phyloP scores from a whole-genome alignment of 2,113 vertebrate species.

The Fregetta grallaria region DNA sequence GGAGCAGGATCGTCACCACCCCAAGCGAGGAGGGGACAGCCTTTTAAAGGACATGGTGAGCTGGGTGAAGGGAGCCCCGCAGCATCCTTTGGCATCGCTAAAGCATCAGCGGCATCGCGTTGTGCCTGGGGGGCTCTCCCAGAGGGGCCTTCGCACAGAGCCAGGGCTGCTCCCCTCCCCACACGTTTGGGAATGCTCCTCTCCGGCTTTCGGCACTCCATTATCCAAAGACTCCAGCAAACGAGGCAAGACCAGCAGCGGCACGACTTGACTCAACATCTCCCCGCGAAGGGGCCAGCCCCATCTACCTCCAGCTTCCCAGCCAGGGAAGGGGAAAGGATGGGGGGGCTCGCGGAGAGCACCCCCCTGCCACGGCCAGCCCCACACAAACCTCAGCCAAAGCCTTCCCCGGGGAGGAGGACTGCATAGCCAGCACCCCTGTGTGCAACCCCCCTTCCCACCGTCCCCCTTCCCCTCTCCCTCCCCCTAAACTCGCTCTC shows the following conservation, averaged over 20 bases:
- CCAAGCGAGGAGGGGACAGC: not conserved
- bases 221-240: not conserved
- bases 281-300: not conserved
- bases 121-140: not conserved
- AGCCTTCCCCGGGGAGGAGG: not conserved
- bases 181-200: not conserved
- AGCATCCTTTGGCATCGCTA: not conserved
- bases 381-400: not conserved
- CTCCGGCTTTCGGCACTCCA: not conserved
- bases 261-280: fast-evolving
- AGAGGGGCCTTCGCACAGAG: not conserved
- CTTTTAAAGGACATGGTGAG: not conserved
- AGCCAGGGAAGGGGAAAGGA: not conserved
- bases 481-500: not conserved
- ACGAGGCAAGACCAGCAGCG: not conserved
- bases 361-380: not conserved
- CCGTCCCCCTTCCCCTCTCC: not conserved
- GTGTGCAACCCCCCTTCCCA: not conserved
- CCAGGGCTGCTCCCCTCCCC: not conserved
- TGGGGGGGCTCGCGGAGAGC: not conserved
- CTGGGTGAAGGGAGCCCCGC: not conserved
- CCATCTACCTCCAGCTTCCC: not conserved
- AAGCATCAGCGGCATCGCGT: fast-evolving
- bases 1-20: not conserved
- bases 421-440: not conserved